Evolutionary conservation across 2,113 vertebrate genomes (phyloP).

Genomic region (Misgurnus anguillicaudatus): DNA sequence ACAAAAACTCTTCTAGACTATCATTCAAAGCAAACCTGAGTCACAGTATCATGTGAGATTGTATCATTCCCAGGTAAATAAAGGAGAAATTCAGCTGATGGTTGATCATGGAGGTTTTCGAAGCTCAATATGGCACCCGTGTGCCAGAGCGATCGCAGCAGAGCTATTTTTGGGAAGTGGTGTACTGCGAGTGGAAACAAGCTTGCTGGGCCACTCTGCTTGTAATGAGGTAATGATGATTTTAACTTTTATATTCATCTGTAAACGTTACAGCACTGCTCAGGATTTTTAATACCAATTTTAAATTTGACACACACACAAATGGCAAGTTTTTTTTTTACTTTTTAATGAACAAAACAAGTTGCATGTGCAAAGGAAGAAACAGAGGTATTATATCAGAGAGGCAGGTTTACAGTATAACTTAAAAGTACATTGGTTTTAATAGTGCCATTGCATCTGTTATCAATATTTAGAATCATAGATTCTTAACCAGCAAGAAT

Average conservation of each 20-base stretch:
- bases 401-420: slow-evolving; percentile 1
- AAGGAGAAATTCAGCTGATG: slow-evolving; percentile 8
- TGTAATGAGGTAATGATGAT: no score
- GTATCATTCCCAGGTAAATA: not conserved
- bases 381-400: not conserved
- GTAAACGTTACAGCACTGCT: no score
- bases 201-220: slow-evolving; percentile 11
- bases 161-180: slow-evolving; percentile 48
- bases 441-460: not conserved
- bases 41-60: not conserved
- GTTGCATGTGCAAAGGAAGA: no score
- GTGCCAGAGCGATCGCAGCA: slow-evolving; percentile 27
- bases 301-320: not conserved
- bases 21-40: not conserved
- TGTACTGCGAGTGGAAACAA: slow-evolving; percentile 34
- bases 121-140: slow-evolving; percentile 18
- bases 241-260: no score
- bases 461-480: slow-evolving; percentile 8
- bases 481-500: not conserved
- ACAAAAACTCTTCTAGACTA: not conserved
- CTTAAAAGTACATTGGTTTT: not conserved
- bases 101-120: slow-evolving; percentile 41
- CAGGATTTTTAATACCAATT: not conserved
- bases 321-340: not conserved
- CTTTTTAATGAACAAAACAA: no score